Conservation (phyloP, 2,113 vertebrate species). For the Tupaia tana region DNA sequence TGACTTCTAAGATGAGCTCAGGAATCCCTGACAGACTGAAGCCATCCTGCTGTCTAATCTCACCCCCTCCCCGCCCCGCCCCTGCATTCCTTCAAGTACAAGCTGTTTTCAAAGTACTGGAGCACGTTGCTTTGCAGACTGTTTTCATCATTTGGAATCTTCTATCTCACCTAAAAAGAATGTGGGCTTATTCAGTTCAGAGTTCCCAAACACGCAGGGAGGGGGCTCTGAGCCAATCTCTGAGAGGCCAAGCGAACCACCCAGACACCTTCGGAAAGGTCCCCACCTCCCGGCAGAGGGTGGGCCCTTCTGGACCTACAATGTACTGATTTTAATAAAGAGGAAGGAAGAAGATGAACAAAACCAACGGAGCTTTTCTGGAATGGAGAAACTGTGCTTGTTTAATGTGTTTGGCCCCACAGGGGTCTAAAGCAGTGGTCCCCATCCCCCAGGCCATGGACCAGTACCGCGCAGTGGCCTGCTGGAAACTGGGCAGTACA, state of each 20-base stretch:
- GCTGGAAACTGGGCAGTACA: too few species aligned
- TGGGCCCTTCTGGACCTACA: not conserved
- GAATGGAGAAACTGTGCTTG: not conserved
- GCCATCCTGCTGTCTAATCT: not conserved
- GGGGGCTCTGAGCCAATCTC: not conserved
- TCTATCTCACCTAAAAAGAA: slow-evolving; percentile 71
- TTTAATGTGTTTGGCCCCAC: rapidly evolving
- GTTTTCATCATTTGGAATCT: slow-evolving; percentile 45
- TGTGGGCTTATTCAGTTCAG: slow-evolving; percentile 13
- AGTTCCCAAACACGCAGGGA: not conserved
- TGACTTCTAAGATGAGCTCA: not conserved
- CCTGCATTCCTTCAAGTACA: not conserved
- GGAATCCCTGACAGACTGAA: not conserved
- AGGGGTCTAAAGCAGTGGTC: too few species aligned
- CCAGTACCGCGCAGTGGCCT: too few species aligned
- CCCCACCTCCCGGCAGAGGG: rapidly evolving
- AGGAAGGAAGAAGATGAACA: not conserved
- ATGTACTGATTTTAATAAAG: not conserved
- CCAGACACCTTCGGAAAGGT: rapidly evolving
- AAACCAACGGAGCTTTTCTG: not conserved
- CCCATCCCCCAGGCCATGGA: too few species aligned
- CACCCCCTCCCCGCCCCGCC: not conserved
- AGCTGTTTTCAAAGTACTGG: slow-evolving; percentile 13
- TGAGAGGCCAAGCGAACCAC: not conserved
- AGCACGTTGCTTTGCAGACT: slow-evolving; percentile 45